Evolutionary conservation across 1,140 invertebrate species (phyloP).

Genomic region (Lasioglossum albipes): DNA sequence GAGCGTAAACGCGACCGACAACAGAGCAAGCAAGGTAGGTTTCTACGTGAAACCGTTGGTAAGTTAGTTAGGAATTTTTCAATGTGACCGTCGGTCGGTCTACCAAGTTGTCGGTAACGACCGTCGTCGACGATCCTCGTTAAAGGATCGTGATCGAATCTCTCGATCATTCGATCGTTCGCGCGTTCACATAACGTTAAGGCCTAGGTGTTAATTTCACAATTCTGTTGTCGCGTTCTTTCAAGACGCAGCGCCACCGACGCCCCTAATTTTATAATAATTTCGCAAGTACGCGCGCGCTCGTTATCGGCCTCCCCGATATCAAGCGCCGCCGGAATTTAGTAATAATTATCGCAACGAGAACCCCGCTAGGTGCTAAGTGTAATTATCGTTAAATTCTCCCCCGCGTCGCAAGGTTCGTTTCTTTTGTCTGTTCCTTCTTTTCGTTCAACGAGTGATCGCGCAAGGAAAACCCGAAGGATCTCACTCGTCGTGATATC

Average conservation of each 20-base stretch:
- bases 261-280: no score
- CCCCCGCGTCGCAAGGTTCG: slow-evolving; percentile 37
- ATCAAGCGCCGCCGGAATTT: neutral
- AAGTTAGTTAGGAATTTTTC: slow-evolving; percentile 60
- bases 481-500: slow-evolving; percentile 52
- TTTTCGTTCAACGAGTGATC: slow-evolving; percentile 42
- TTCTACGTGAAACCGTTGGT: slow-evolving; percentile 21
- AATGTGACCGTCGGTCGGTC: slow-evolving; percentile 37
- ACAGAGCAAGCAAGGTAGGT: slow-evolving; percentile 23
- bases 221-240: slow-evolving; percentile 12
- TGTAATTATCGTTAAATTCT: slow-evolving; percentile 49
- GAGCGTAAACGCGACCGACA: slow-evolving; percentile 15
- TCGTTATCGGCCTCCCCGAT: slow-evolving; percentile 1
- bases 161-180: neutral
- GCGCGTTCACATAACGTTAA: slow-evolving; percentile 29
- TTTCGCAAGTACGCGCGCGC: neutral
- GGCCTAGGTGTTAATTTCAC: slow-evolving; percentile 50
- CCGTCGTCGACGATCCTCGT: neutral
- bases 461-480: slow-evolving; percentile 44
- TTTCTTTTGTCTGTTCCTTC: slow-evolving; percentile 26
- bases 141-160: slow-evolving; percentile 1
- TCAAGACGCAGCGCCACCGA: neutral
- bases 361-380: slow-evolving; percentile 60
- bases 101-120: neutral
- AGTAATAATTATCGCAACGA: slow-evolving; percentile 24